phyloP scores from a whole-genome alignment of 2,888 invertebrate genomes.

The Lasioglossum marginatum region DNA sequence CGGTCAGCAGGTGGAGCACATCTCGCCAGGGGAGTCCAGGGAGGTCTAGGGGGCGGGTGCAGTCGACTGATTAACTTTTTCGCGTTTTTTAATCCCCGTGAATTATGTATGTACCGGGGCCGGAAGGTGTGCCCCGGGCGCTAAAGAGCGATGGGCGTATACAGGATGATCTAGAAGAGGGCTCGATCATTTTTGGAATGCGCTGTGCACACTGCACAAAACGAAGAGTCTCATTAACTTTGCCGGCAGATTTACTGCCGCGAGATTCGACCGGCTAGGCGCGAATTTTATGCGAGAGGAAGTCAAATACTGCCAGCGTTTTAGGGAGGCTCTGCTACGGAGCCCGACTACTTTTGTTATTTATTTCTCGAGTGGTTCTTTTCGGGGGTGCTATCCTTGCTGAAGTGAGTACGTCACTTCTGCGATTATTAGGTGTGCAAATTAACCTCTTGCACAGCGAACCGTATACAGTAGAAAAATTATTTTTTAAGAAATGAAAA shows the following conservation, averaged over 20 bases:
- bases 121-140: conserved; percentile 51
- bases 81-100: conserved; percentile 73
- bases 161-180: not conserved
- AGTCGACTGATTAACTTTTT: conserved; percentile 74
- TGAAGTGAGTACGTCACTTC: not conserved
- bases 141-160: conserved; percentile 46
- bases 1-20: conserved; percentile 43
- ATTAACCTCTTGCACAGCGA: not conserved
- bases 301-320: not conserved
- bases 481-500: too few species aligned
- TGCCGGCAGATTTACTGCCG: conserved; percentile 10
- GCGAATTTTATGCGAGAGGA: not conserved
- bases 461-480: too few species aligned
- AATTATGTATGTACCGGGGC: conserved; percentile 69
- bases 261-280: not conserved
- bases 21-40: not conserved
- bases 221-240: conserved; percentile 3
- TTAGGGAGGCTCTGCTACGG: not conserved
- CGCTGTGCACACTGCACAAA: not conserved
- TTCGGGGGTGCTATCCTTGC: not conserved
- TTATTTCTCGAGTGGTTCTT: not conserved
- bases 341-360: not conserved
- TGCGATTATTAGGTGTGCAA: not conserved
- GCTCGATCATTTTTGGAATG: not conserved
- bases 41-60: conserved; percentile 29